Conservation (phyloP, 2,888 invertebrate species). For the Trachelus stipa region DNA sequence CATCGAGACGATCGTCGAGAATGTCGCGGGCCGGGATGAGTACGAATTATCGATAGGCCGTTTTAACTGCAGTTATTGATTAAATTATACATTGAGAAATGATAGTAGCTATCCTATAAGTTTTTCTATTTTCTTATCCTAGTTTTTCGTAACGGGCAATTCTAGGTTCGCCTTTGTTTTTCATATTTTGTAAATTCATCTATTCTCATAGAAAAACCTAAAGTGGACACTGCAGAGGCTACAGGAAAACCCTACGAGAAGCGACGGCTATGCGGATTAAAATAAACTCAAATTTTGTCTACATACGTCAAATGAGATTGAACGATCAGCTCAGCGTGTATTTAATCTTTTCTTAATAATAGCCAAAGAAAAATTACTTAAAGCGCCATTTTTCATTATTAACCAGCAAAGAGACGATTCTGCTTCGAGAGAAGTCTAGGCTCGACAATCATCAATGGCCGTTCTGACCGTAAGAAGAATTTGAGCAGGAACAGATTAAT, state of each 20-base stretch:
- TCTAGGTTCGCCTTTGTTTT: not conserved
- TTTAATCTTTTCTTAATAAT: not conserved
- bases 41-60: slow-evolving; percentile 46
- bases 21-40: not conserved
- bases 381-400: too few species aligned
- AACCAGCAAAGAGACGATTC: not conserved
- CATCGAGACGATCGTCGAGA: not conserved
- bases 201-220: too few species aligned
- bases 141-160: not conserved
- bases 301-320: not conserved
- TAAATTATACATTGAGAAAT: not conserved
- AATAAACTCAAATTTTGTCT: not conserved
- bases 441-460: not conserved
- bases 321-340: not conserved
- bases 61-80: slow-evolving; percentile 41
- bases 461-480: not conserved
- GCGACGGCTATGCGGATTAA: not conserved
- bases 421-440: not conserved
- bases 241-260: not conserved
- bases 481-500: not conserved
- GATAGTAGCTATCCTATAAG: not conserved
- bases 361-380: not conserved
- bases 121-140: not conserved
- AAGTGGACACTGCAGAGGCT: not conserved
- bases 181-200: too few species aligned